Percentiles rank a stretch among this genome's conserved stretches.
phyloP scores from a whole-genome alignment of 2,888 invertebrate species.

The Cabera pusaria region DNA sequence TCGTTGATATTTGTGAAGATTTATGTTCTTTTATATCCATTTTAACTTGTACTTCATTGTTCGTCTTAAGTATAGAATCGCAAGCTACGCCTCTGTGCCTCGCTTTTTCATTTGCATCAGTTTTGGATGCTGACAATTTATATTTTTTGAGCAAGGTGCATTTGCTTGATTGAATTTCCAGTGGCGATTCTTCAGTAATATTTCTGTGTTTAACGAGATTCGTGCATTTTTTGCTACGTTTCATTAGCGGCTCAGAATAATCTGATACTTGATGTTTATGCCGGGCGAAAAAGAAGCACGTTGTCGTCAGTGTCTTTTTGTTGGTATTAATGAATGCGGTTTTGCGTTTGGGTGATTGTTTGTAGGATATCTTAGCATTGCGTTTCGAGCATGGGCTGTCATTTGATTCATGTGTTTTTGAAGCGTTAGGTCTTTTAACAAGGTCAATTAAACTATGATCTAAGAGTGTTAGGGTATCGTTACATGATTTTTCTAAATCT shows the following conservation, averaged over 20 bases:
- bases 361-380: too few relatives aligned
- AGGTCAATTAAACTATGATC: too few relatives aligned
- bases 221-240: conserved; percentile 63
- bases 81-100: conserved; percentile 26
- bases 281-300: conserved; percentile 50
- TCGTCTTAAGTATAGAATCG: conserved; percentile 30
- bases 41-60: conserved; percentile 40
- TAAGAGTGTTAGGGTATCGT: conserved; percentile 21
- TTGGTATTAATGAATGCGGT: conserved; percentile 27
- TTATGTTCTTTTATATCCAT: conserved; percentile 35
- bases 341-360: too few relatives aligned
- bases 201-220: conserved; percentile 69
- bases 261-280: conserved; percentile 30
- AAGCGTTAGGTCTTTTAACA: too few relatives aligned
- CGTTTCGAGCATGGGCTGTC: too few relatives aligned
- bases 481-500: conserved; percentile 46
- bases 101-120: conserved; percentile 13
- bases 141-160: conserved; percentile 55
- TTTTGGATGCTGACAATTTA: conserved; percentile 33
- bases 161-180: conserved; percentile 51
- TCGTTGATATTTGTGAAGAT: conserved; percentile 42
- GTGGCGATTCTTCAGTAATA: conserved; percentile 49
- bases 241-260: conserved; percentile 39
- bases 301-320: conserved; percentile 34
- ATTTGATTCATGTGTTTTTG: too few relatives aligned